These are phyloP conservation scores for Crotophaga sulcirostris DNA, from an alignment of 2,113 vertebrate species.

Conservation along the genomic window DNA sequence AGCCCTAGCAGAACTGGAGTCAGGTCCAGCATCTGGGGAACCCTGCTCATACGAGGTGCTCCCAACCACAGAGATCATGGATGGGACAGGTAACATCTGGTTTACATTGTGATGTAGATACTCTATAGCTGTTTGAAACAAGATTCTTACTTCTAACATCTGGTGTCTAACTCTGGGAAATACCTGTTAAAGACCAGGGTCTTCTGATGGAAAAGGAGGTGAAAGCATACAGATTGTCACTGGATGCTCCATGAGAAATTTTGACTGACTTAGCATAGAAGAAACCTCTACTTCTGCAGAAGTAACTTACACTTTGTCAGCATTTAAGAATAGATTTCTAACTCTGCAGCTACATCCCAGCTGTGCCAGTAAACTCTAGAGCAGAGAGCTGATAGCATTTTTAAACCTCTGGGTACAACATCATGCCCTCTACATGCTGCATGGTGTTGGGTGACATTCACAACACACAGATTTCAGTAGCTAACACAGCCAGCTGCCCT, in stretches of 20 bases:
- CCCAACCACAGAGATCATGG: conserved; percentile 85
- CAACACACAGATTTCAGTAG: background rate
- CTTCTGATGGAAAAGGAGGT: background rate
- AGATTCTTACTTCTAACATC: background rate
- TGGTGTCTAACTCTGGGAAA: background rate
- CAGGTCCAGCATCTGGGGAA: conserved; percentile 74
- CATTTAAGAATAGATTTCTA: background rate
- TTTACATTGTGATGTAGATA: background rate
- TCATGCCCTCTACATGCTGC: accelerated
- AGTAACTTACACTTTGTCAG: background rate
- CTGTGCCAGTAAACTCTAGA: background rate
- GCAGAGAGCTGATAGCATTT: background rate
- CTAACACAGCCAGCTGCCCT: background rate
- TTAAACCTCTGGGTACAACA: background rate
- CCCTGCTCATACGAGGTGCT: conserved; percentile 79
- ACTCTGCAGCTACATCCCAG: background rate
- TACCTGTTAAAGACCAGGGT: background rate
- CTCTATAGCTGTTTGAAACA: background rate
- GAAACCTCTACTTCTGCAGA: background rate
- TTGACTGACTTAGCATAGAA: background rate
- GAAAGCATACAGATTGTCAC: background rate
- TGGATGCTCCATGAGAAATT: background rate
- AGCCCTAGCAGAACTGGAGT: conserved; percentile 81
- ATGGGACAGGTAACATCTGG: conserved; percentile 83
- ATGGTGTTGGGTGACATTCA: background rate